These are phyloP conservation scores for Orthonychiurus folsomi DNA, from an alignment of 2,888 invertebrate genomes.

Conservation along the genomic window DNA sequence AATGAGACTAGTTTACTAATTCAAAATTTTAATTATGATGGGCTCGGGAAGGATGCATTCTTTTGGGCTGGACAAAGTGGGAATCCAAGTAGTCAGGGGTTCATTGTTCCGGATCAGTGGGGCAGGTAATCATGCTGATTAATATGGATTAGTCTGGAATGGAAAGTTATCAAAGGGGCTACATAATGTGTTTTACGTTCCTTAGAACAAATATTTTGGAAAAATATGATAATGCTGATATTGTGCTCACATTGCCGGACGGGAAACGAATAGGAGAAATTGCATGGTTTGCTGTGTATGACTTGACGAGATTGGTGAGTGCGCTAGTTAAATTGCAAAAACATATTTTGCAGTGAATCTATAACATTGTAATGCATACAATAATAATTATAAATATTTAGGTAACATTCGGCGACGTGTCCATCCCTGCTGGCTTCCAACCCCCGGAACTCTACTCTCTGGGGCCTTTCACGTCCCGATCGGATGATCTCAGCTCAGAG, in stretches of 20 bases:
- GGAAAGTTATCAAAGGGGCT: background rate
- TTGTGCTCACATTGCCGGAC: slow-evolving; percentile 71
- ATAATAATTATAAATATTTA: slow-evolving; percentile 29
- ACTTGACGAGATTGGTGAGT: slow-evolving; percentile 64
- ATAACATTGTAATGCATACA: too few relatives aligned
- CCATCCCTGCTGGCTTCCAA: slow-evolving; percentile 81
- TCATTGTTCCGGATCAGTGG: slow-evolving; percentile 78
- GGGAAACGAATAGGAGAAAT: slow-evolving; percentile 76
- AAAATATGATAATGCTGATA: slow-evolving; percentile 76
- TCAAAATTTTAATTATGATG: slow-evolving; percentile 77
- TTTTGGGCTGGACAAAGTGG: slow-evolving; percentile 82
- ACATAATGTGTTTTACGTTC: slow-evolving; percentile 27
- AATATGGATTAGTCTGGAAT: background rate
- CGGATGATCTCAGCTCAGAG: slow-evolving; percentile 60
- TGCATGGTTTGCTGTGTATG: slow-evolving; percentile 83
- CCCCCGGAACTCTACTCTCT: slow-evolving; percentile 64
- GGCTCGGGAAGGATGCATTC: slow-evolving; percentile 81
- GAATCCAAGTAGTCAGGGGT: slow-evolving; percentile 80
- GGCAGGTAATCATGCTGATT: slow-evolving; percentile 57
- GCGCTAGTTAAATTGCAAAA: too few relatives aligned
- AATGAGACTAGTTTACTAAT: slow-evolving; percentile 73
- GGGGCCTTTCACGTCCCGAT: slow-evolving; percentile 53
- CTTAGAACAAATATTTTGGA: slow-evolving; percentile 72
- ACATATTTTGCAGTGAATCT: too few relatives aligned
- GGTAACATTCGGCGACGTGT: slow-evolving; percentile 82